Evolutionary conservation across 2,113 vertebrate genomes (phyloP), one percentile per base, ranked within the genome.

Genomic region (Fukomys damarensis): DNA sequence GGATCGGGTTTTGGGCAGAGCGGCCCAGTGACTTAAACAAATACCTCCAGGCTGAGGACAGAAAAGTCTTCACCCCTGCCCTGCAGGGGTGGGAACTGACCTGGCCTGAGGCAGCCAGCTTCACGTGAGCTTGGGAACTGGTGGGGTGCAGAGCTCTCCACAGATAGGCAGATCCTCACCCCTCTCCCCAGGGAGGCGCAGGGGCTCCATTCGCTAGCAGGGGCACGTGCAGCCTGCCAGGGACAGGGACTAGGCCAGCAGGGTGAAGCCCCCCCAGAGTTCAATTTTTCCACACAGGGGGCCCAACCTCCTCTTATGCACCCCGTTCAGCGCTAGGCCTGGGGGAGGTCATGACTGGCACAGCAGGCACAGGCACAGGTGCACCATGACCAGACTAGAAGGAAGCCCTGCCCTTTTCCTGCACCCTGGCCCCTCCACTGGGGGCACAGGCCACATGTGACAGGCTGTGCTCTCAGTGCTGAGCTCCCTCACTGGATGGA

Each of bases 1-100:
- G 89, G 87, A 91, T 96, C 84, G 61, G 93, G 95, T 97, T 93
- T 96, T 81, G 85, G 87, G 94, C 93, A 96, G 92, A 96, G 80
- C 90, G 46, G 90, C 58, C 91, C 68, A 91, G 84, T 46, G 84
- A 96, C 95, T 97, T 97, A 91, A 82, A 72, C 84, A 96, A 97
- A 97, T 43, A 95, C 63, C 95, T 97, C 58, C 43, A 92, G 93
- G 81, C 89, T 82, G 79, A 80, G 93, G 92, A 92, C 86, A 95
- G 72, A 56, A 46, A 85, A 66, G n/a, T 87, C 95, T 90, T 86
- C 61, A 9, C 56, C 65, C 54, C 58, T 88, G 89, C 16, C 90
- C 61, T 93, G 74, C 4, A 14, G 88, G 9, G n/a, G 26, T 14
- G 26, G 91, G 59, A 46, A 68, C 49, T 84, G 95, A 89, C 28